phyloP scores from a whole-genome alignment of 2,113 vertebrate genomes.

The Felis catus region F.catus_Fca126_mat1.0 CM031427.1:24561501-24562000 shows the following conservation, averaged over 20 bases:
- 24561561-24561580: conserved; percentile 27
- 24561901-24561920: neutral
- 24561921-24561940: neutral
- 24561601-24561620: conserved; percentile 4
- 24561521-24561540: conserved; percentile 26
- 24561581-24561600: neutral
- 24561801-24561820: neutral
- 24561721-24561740: neutral
- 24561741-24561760: neutral
- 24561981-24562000: neutral
- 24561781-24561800: neutral
- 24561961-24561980: neutral
- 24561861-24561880: neutral
- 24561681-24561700: neutral
- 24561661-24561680: neutral
- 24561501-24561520: neutral
- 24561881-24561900: neutral
- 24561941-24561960: neutral
- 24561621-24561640: neutral
- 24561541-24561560: neutral
- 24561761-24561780: neutral
- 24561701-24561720: conserved; percentile 7
- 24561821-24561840: neutral
- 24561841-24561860: conserved; percentile 22
- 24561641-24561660: neutral